Evolutionary conservation across 2,888 invertebrate genomes (phyloP).

Genomic region (Drosophila subsilvestris): DNA sequence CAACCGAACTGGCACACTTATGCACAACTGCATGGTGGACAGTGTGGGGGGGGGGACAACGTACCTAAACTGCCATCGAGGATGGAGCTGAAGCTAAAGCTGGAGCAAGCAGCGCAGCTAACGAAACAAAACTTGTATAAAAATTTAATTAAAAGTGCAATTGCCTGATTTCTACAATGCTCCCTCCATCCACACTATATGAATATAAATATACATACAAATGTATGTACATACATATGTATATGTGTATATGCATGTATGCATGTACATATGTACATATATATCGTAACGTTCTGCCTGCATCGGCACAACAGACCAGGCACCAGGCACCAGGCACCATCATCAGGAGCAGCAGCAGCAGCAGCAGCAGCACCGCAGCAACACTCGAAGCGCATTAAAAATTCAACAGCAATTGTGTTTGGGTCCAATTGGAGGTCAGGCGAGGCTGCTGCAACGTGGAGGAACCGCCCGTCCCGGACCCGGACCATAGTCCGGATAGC

Average conservation of each 20-base stretch:
- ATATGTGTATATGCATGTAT: background rate
- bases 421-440: conserved; percentile 62
- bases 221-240: conserved; percentile 4
- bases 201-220: conserved; percentile 7
- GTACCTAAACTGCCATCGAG: conserved; percentile 1
- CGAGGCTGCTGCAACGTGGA: conserved; percentile 4
- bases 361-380: conserved; percentile 31
- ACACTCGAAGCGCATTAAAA: conserved; percentile 62
- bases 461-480: background rate
- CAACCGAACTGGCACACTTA: conserved; percentile 17
- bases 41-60: too few relatives aligned
- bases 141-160: conserved; percentile 71
- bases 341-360: conserved; percentile 10
- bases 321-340: too few relatives aligned
- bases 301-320: conserved; percentile 1
- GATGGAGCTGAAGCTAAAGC: background rate
- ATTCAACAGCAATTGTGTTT: conserved; percentile 63
- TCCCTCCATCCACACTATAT: conserved; percentile 4
- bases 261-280: conserved; percentile 1
- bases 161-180: conserved; percentile 42
- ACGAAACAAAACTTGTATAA: conserved; percentile 37
- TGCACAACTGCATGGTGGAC: background rate
- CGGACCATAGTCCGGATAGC: conserved; percentile 2
- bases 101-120: conserved; percentile 5
- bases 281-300: conserved; percentile 10